These are phyloP conservation scores for Hystrix cristata DNA, from an alignment of 2,113 vertebrate species.

Conservation along the genomic window DNA sequence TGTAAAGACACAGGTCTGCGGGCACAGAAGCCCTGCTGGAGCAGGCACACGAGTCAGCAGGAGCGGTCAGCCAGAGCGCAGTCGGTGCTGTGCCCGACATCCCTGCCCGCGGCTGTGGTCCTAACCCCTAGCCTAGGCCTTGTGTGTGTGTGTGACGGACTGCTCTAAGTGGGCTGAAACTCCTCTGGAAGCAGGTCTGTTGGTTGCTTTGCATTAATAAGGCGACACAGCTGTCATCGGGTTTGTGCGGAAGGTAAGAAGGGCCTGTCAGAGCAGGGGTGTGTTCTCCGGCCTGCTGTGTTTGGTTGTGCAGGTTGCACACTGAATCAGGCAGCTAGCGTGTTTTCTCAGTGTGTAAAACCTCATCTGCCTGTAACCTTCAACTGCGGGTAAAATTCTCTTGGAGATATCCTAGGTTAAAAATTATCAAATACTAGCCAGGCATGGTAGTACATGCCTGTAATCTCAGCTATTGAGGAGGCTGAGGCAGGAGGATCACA, in stretches of 20 bases:
- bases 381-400: not conserved
- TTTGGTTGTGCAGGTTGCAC: not conserved
- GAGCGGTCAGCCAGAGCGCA: not conserved
- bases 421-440: not conserved
- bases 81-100: too few relatives aligned
- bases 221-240: not conserved
- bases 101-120: too few relatives aligned
- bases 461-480: not conserved
- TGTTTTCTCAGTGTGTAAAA: not conserved
- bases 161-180: not conserved
- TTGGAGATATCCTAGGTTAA: not conserved
- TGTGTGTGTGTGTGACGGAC: not conserved
- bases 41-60: rapidly evolving
- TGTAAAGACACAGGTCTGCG: not conserved
- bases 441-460: not conserved
- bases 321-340: not conserved
- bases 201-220: not conserved
- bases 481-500: not conserved
- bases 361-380: not conserved
- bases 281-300: not conserved
- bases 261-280: not conserved
- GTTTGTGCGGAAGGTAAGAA: not conserved
- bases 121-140: not conserved
- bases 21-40: not conserved
- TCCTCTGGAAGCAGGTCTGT: not conserved